These are phyloP conservation scores for Megamerina dolium DNA, from an alignment of 2,888 invertebrate species.

Conservation along the genomic window DNA sequence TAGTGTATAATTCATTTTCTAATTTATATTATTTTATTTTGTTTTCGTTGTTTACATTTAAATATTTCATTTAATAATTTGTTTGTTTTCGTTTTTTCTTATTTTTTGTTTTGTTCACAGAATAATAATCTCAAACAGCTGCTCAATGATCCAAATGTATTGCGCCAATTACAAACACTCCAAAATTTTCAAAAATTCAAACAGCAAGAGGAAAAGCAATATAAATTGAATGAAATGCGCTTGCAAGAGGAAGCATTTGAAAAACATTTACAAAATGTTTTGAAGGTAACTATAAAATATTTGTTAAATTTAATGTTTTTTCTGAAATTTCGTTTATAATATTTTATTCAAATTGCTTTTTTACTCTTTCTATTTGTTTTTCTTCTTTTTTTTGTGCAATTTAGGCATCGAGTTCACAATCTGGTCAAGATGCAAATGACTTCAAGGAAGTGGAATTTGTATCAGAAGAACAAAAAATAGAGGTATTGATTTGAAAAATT, in stretches of 20 bases:
- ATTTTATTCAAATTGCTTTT: not conserved
- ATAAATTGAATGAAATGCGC: constrained; percentile 63
- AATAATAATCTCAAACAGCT: constrained; percentile 48
- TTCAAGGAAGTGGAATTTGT: constrained; percentile 62
- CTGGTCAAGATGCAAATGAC: constrained; percentile 34
- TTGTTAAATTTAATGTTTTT: not conserved
- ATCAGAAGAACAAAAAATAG: constrained; percentile 53
- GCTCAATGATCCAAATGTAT: constrained; percentile 78
- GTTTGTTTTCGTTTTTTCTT: constrained; percentile 3
- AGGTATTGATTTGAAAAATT: no score
- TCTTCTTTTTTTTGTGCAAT: constrained; percentile 2
- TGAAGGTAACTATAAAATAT: constrained; percentile 53
- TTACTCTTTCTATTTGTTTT: constrained; percentile 7
- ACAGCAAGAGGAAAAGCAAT: constrained; percentile 62
- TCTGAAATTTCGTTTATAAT: not conserved
- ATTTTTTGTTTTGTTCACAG: constrained; percentile 28
- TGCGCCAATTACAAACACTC: constrained; percentile 80
- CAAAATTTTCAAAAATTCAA: constrained; percentile 53
- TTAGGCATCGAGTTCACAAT: not conserved
- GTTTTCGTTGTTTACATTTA: constrained; percentile 1
- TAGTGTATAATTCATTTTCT: not conserved
- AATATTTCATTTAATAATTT: no score
- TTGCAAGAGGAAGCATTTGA: constrained; percentile 71
- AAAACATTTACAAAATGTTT: constrained; percentile 67
- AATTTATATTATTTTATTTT: constrained; percentile 3